Evolutionary conservation across 2,113 vertebrate genomes (phyloP).

Genomic region (Cebus imitator): DNA sequence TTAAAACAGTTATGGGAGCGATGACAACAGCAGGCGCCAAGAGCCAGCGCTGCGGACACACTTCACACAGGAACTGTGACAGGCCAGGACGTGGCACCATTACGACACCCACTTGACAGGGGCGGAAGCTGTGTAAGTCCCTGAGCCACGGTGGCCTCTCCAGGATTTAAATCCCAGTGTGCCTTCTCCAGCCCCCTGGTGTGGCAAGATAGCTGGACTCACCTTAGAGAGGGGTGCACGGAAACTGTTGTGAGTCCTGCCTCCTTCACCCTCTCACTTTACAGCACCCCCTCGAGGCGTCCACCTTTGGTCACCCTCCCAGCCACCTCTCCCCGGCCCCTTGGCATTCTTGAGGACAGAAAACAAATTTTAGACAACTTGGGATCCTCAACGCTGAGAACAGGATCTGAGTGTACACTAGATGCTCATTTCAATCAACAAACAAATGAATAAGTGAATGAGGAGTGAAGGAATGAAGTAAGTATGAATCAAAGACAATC

Average conservation of each 20-base stretch:
- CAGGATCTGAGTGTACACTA: accelerated
- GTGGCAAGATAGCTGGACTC: not conserved
- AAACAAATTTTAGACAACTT: no score
- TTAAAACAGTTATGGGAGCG: accelerated
- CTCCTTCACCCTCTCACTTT: not conserved
- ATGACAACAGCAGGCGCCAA: not conserved
- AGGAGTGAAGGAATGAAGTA: not conserved
- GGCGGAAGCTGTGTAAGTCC: not conserved
- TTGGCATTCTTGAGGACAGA: not conserved
- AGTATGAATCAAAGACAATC: not conserved
- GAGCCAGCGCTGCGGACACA: not conserved
- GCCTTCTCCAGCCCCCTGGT: not conserved
- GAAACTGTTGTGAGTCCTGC: not conserved
- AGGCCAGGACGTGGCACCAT: not conserved
- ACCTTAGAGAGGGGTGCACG: not conserved
- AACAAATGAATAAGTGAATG: not conserved
- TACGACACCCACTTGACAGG: not conserved
- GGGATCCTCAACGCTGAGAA: not conserved
- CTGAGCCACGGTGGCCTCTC: not conserved
- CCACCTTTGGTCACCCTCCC: no score
- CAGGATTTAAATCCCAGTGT: not conserved
- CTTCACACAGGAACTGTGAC: accelerated
- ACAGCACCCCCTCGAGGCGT: not conserved
- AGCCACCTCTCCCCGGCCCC: no score
- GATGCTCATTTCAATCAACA: not conserved